Conservation (phyloP, 2,113 vertebrate genomes). For the Syngnathoides biaculeatus region DNA sequence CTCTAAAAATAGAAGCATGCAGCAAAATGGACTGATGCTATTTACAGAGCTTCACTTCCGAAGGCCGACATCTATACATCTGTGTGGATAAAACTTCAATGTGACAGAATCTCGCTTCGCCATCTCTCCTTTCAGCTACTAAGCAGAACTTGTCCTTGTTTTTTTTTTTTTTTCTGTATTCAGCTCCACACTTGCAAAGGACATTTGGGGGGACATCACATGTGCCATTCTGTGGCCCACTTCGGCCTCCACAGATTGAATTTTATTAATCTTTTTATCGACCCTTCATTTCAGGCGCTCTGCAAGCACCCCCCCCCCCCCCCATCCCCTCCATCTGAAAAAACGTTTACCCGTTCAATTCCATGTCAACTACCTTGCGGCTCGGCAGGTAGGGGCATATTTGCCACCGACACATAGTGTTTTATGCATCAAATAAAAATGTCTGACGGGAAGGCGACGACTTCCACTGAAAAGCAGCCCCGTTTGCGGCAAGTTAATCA, state of each 20-base stretch:
- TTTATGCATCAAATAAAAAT: constrained; percentile 1
- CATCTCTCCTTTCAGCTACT: not conserved
- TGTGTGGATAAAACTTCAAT: constrained; percentile 25
- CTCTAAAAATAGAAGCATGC: constrained; percentile 78
- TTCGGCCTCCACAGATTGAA: constrained; percentile 37
- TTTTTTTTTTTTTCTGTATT: constrained; percentile 25
- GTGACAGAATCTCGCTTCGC: not conserved
- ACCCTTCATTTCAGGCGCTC: constrained; percentile 15
- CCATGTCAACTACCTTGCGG: constrained; percentile 9
- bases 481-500: constrained; percentile 23
- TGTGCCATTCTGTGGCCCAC: constrained; percentile 51
- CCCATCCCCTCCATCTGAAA: not conserved
- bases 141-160: constrained; percentile 39
- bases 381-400: not conserved
- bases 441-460: constrained; percentile 1
- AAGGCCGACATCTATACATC: constrained; percentile 17
- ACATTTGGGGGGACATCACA: constrained; percentile 57
- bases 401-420: not conserved
- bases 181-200: constrained; percentile 53
- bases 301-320: not conserved
- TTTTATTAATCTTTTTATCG: constrained; percentile 46
- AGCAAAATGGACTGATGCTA: constrained; percentile 72
- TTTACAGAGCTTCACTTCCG: constrained; percentile 61
- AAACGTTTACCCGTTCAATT: not conserved
- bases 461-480: constrained; percentile 10